Conservation (phyloP, 37 sponge, comb jelly and placozoan species). For the Geodia barretti region DNA sequence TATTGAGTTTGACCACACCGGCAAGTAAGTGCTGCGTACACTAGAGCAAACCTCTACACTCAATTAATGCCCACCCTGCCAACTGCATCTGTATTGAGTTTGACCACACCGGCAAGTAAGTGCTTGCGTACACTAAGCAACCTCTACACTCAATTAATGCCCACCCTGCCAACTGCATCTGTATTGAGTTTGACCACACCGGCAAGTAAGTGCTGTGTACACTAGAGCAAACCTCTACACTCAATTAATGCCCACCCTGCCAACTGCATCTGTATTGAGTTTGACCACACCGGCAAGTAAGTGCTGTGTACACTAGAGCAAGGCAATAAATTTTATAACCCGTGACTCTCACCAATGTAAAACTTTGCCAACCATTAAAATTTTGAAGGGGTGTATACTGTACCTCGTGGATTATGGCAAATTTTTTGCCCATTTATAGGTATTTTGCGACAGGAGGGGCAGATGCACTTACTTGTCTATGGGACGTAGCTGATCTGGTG, state of each 20-base stretch:
- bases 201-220: conserved; percentile 76
- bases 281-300: too few species aligned
- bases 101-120: conserved; percentile 83
- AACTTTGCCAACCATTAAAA: too few species aligned
- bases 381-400: too few species aligned
- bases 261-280: too few species aligned
- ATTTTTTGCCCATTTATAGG: conserved; percentile 33
- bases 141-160: conserved; percentile 86
- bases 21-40: too few species aligned
- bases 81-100: conserved; percentile 98
- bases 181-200: conserved; percentile 91
- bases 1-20: too few species aligned
- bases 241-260: too few species aligned
- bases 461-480: conserved; percentile 93
- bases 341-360: too few species aligned
- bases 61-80: conserved; percentile 93
- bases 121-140: not conserved
- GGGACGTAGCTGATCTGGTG: conserved; percentile 89
- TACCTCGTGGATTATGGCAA: too few species aligned
- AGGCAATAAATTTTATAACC: too few species aligned
- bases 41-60: conserved; percentile 75
- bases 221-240: too few species aligned
- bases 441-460: conserved; percentile 99
- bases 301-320: too few species aligned
- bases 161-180: conserved; percentile 98